A percentile compares a stretch with the other conserved stretches of the same genome.
These are phyloP conservation scores for Epizoanthus rinbou DNA, from an alignment of 92 coral and sea anemone species.

Conservation along the genomic window DNA sequence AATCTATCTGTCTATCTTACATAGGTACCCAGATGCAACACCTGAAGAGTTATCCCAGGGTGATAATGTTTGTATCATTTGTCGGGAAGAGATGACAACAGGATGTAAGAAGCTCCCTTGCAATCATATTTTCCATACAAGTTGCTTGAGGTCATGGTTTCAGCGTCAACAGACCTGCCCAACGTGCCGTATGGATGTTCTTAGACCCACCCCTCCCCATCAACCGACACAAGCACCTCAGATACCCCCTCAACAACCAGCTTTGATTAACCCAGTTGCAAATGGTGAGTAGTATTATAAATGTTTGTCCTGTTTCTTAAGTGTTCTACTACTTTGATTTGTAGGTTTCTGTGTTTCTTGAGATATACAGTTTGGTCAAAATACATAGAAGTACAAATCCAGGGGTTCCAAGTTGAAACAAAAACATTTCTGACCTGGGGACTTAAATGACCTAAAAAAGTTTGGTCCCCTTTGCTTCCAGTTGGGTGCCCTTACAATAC, in stretches of 20 bases:
- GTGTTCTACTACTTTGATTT: not conserved
- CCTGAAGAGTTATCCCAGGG: constrained; percentile 92
- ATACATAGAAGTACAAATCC: too few species aligned
- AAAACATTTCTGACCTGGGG: too few species aligned
- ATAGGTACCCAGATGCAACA: constrained; percentile 97
- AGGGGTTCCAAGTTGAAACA: too few species aligned
- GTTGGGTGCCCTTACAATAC: too few species aligned
- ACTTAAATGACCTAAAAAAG: too few species aligned
- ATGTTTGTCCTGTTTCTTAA: not conserved
- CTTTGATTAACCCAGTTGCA: constrained; percentile 44
- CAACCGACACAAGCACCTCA: constrained; percentile 54
- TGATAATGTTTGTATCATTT: constrained; percentile 96
- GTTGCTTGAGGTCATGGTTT: constrained; percentile 98
- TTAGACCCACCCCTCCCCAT: constrained; percentile 70
- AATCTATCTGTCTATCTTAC: not conserved
- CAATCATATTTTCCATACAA: constrained; percentile 96
- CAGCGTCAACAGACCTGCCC: constrained; percentile 99
- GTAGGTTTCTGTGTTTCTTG: not conserved
- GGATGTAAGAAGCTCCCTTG: constrained; percentile 95
- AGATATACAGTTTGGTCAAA: too few species aligned
- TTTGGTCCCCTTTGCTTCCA: too few species aligned
- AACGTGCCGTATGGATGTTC: constrained; percentile 97
- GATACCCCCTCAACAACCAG: constrained; percentile 52
- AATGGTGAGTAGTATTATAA: constrained; percentile 9
- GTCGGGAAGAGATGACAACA: constrained; percentile 98